Conservation (phyloP, 2,797 vertebrate genomes). For the Epinephelus awoara region DNA sequence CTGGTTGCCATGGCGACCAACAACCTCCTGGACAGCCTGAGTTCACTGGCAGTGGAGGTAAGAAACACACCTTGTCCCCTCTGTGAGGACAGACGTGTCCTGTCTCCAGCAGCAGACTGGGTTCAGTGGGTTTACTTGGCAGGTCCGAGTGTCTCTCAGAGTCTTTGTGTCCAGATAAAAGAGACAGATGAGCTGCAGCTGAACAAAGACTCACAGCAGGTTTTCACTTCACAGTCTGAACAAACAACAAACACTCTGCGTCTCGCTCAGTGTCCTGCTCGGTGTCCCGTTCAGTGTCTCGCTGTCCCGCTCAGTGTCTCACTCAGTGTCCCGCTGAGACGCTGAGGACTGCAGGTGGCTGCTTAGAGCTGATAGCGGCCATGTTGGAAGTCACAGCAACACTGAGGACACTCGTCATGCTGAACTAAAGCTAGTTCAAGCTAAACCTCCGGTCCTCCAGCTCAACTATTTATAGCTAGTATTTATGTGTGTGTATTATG, state of each 20-base stretch:
- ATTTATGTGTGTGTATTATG: no score
- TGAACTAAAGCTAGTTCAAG: no score
- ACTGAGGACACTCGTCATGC: no score
- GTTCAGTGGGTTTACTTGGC: constrained; percentile 53
- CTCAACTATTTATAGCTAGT: no score
- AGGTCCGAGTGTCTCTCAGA: constrained; percentile 20
- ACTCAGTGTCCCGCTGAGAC: no score
- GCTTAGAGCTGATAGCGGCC: no score
- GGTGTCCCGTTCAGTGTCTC: background rate
- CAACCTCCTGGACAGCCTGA: constrained; percentile 87
- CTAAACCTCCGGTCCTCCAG: no score
- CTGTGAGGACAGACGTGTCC: background rate
- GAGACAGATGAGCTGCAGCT: constrained; percentile 61
- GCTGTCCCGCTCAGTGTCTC: background rate
- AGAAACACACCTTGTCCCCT: constrained; percentile 22
- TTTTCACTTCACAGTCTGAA: constrained; percentile 18
- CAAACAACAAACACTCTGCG: constrained; percentile 50
- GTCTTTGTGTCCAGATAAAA: constrained; percentile 61
- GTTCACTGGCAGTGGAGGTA: constrained; percentile 92
- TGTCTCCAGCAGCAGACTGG: background rate
- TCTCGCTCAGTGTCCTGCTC: background rate
- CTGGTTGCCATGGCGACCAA: constrained; percentile 87
- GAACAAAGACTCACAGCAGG: constrained; percentile 60
- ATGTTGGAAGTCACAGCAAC: no score
- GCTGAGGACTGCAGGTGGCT: no score